Conservation (phyloP, 1,140 invertebrate species). For the Temnothorax curvispinosus region DNA sequence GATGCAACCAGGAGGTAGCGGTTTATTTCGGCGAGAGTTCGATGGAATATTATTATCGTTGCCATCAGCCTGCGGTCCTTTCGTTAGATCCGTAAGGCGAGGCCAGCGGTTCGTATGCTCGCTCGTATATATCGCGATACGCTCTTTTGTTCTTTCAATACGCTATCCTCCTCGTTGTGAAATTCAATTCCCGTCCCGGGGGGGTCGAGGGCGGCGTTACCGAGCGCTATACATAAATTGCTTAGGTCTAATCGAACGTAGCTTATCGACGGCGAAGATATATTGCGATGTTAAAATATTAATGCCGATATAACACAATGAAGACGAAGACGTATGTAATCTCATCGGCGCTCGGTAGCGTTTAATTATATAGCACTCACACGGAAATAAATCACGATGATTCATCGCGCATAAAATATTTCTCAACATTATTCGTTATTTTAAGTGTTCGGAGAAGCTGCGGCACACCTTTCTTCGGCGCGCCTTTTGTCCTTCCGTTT, state of each 20-base stretch:
- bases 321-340: not conserved
- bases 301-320: not conserved
- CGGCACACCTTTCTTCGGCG: not conserved
- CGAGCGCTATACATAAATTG: constrained; percentile 14
- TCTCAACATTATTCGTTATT: not conserved
- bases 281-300: constrained; percentile 41
- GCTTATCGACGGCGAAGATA: constrained; percentile 7
- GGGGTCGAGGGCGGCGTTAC: not conserved
- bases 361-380: constrained; percentile 25
- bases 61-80: not conserved
- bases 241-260: constrained; percentile 45
- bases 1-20: constrained; percentile 23
- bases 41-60: constrained; percentile 52
- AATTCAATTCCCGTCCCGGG: constrained; percentile 27
- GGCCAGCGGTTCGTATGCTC: not conserved
- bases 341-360: not conserved
- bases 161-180: not conserved
- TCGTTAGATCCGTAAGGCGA: constrained; percentile 3
- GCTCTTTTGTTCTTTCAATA: not conserved
- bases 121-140: not conserved
- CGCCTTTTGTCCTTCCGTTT: not conserved
- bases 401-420: constrained; percentile 15
- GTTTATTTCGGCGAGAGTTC: constrained; percentile 37
- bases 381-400: constrained; percentile 16
- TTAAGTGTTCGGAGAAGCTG: not conserved